Conservation (phyloP, 2,888 invertebrate genomes). For the Drosophila meridionalis region DNA sequence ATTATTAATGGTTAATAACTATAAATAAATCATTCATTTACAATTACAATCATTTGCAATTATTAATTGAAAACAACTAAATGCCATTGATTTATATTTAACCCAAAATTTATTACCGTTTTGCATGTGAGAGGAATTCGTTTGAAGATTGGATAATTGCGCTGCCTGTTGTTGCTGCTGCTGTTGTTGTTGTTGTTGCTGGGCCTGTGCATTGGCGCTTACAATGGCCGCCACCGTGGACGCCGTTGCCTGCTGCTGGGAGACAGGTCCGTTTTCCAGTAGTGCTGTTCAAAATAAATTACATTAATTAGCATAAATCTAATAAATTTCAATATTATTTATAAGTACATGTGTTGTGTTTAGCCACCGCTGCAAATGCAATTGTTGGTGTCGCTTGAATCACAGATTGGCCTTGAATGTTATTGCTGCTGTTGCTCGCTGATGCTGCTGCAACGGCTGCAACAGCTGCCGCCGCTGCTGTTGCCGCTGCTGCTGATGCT, state of each 20-base stretch:
- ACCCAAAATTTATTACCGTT: slow-evolving; percentile 70
- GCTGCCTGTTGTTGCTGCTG: slow-evolving; percentile 64
- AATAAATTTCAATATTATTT: neutral
- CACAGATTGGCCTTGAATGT: slow-evolving; percentile 85
- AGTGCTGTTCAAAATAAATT: slow-evolving; percentile 76
- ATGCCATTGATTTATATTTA: neutral
- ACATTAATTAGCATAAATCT: neutral
- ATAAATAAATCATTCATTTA: too few species aligned
- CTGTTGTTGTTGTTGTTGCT: slow-evolving; percentile 46
- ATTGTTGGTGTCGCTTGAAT: slow-evolving; percentile 85
- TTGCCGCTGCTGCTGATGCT: slow-evolving; percentile 61
- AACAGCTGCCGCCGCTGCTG: slow-evolving; percentile 47
- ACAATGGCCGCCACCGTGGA: slow-evolving; percentile 82
- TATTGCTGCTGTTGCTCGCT: slow-evolving; percentile 58
- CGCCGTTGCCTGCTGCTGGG: slow-evolving; percentile 70
- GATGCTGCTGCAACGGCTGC: slow-evolving; percentile 45
- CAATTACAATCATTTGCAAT: neutral
- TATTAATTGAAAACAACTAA: neutral
- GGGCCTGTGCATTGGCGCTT: slow-evolving; percentile 71
- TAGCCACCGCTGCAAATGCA: slow-evolving; percentile 89
- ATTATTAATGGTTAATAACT: neutral
- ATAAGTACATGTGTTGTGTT: slow-evolving; percentile 85
- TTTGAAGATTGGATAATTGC: slow-evolving; percentile 84
- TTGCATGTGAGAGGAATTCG: slow-evolving; percentile 84
- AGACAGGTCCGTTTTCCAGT: slow-evolving; percentile 84